Conservation (phyloP, 2,888 invertebrate genomes). For the Brassicogethes aeneus region DNA sequence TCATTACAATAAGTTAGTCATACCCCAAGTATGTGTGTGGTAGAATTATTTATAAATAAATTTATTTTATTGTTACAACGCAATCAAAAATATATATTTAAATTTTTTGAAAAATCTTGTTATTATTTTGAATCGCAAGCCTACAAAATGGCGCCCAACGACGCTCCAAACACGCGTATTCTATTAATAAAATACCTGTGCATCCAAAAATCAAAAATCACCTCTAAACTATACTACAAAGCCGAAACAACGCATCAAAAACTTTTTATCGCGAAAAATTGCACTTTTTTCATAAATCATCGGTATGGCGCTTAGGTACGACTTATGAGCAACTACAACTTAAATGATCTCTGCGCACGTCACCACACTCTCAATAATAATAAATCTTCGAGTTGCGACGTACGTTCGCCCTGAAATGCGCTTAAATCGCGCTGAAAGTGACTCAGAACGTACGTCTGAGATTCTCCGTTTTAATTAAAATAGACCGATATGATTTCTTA, state of each 20-base stretch:
- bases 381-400: constrained; percentile 13
- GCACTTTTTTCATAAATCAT: constrained; percentile 7
- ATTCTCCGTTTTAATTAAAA: constrained; percentile 17
- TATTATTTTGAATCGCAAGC: constrained; percentile 7
- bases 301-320: constrained; percentile 19
- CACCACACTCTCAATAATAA: constrained; percentile 14
- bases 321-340: constrained; percentile 16
- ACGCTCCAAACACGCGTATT: constrained; percentile 6
- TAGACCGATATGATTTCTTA: constrained; percentile 22
- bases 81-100: too few species aligned
- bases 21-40: too few species aligned
- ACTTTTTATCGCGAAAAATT: too few species aligned
- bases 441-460: constrained; percentile 14
- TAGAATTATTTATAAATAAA: too few species aligned
- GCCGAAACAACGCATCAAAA: constrained; percentile 4
- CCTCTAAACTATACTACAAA: constrained; percentile 3
- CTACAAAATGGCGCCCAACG: constrained; percentile 17
- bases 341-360: constrained; percentile 22
- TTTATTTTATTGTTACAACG: too few species aligned
- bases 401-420: constrained; percentile 13
- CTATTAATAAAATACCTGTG: background rate
- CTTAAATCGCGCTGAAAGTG: too few species aligned
- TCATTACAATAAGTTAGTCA: too few species aligned
- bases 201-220: constrained; percentile 7
- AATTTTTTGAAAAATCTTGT: too few species aligned